Percentiles rank a stretch among this genome's conserved stretches.
Evolutionary conservation across 2,888 invertebrate genomes (phyloP).

Genomic region (Drosophila percnosoma): DNA sequence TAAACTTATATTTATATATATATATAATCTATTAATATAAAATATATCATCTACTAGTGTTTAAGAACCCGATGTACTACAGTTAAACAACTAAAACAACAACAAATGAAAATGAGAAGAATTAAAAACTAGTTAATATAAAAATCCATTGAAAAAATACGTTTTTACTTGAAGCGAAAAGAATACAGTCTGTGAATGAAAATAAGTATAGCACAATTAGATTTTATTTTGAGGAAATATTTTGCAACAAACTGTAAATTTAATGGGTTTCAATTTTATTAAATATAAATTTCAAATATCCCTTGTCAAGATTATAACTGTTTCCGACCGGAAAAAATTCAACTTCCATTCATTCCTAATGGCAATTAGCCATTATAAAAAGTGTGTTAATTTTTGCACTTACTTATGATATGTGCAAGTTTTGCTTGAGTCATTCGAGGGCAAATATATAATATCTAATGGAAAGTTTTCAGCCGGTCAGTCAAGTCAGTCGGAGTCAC

Average conservation of each 20-base stretch:
- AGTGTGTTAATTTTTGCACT: constrained; percentile 3
- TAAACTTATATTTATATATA: constrained; percentile 74
- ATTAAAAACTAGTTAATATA: constrained; percentile 78
- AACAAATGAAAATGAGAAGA: constrained; percentile 70
- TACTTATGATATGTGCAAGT: constrained; percentile 12
- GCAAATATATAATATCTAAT: constrained; percentile 26
- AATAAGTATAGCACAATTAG: background rate
- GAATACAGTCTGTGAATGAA: background rate
- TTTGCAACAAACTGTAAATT: constrained; percentile 2
- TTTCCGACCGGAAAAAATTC: constrained; percentile 25
- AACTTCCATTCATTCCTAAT: background rate
- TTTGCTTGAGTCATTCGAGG: constrained; percentile 23
- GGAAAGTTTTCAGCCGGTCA: constrained; percentile 50
- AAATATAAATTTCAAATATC: background rate
- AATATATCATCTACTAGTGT: constrained; percentile 72
- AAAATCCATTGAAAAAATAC: constrained; percentile 15
- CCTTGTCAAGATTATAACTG: background rate
- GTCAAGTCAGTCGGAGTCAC: constrained; percentile 39
- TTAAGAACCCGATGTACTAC: constrained; percentile 70
- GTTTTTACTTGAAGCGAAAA: background rate
- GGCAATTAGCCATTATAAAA: background rate
- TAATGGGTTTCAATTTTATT: background rate
- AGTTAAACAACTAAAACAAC: constrained; percentile 69
- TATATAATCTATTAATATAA: constrained; percentile 72
- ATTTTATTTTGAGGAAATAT: background rate